These are phyloP conservation scores for Typhlichthys eigenmanni DNA, from an alignment of 2,797 vertebrate genomes.

Conservation along the genomic window DNA sequence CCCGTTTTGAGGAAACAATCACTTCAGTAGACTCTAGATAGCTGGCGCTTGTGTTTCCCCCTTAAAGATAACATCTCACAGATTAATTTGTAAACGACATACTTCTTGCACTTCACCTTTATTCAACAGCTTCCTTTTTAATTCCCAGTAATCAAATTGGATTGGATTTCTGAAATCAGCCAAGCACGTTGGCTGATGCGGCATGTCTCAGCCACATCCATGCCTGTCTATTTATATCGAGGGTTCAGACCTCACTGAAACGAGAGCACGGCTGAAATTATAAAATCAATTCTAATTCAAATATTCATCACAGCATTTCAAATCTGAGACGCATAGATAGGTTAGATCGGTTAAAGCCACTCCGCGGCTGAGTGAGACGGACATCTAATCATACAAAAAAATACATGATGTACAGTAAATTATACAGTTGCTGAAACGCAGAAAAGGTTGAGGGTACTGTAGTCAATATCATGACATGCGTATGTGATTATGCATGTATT, in stretches of 20 bases:
- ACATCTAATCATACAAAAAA: slow-evolving; percentile 61
- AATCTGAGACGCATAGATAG: slow-evolving; percentile 63
- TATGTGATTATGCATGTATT: slow-evolving; percentile 21
- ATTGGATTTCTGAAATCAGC: slow-evolving; percentile 59
- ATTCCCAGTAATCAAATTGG: slow-evolving; percentile 45
- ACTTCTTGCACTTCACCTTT: slow-evolving; percentile 36
- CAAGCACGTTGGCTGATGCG: slow-evolving; percentile 19
- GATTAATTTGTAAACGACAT: slow-evolving; percentile 67
- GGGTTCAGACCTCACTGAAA: slow-evolving; percentile 74
- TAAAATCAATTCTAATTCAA: slow-evolving; percentile 83
- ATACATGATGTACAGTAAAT: slow-evolving; percentile 62
- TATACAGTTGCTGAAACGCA: slow-evolving; percentile 40
- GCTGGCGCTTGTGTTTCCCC: not conserved
- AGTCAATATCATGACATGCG: slow-evolving; percentile 34
- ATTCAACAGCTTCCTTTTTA: slow-evolving; percentile 41
- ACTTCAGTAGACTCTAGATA: not conserved
- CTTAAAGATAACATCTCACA: slow-evolving; percentile 33
- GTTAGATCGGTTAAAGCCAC: slow-evolving; percentile 66
- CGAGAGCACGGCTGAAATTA: slow-evolving; percentile 75
- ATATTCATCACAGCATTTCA: slow-evolving; percentile 79
- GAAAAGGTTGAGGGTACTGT: slow-evolving; percentile 10
- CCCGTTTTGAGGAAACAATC: slow-evolving; percentile 14
- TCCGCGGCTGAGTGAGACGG: slow-evolving; percentile 56
- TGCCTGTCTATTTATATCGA: slow-evolving; percentile 73
- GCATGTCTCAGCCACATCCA: slow-evolving; percentile 32